These are phyloP conservation scores for Scaptomyza graminum DNA, from an alignment of 1,140 invertebrate species.

Conservation along the genomic window DNA sequence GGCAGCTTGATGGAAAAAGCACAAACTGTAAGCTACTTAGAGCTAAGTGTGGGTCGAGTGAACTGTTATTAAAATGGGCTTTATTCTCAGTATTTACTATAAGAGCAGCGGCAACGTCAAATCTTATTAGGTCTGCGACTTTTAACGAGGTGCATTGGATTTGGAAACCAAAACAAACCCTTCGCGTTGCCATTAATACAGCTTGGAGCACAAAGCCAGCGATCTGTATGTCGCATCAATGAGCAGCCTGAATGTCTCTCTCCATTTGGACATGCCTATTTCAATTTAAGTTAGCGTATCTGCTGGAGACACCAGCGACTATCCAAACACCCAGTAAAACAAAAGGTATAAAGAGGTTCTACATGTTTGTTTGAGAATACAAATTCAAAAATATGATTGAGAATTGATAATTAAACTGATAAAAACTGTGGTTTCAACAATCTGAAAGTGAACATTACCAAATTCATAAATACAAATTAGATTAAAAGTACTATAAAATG, in stretches of 20 bases:
- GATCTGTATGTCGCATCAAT: constrained; percentile 50
- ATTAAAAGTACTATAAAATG: no score
- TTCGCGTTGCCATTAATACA: constrained; percentile 55
- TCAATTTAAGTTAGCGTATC: constrained; percentile 40
- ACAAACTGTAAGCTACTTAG: background rate
- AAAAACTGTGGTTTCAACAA: no score
- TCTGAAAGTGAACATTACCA: no score
- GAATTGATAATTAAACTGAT: no score
- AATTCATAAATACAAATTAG: no score
- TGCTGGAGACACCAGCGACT: background rate
- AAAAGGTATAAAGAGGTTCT: no score
- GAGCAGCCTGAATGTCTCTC: constrained; percentile 28
- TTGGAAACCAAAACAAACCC: background rate
- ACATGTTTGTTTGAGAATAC: no score
- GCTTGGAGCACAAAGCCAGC: constrained; percentile 43
- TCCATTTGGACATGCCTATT: constrained; percentile 14
- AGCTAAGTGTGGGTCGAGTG: background rate
- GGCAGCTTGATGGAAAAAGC: background rate
- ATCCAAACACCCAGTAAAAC: constrained; percentile 6
- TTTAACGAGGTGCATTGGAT: background rate
- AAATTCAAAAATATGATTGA: no score
- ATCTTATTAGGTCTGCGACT: background rate
- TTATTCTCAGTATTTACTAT: background rate
- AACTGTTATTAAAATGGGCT: background rate
- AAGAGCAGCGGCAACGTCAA: background rate